These are phyloP conservation scores for Thalassarche chlororhynchos DNA, from an alignment of 2,113 vertebrate genomes.

Conservation along the genomic window DNA sequence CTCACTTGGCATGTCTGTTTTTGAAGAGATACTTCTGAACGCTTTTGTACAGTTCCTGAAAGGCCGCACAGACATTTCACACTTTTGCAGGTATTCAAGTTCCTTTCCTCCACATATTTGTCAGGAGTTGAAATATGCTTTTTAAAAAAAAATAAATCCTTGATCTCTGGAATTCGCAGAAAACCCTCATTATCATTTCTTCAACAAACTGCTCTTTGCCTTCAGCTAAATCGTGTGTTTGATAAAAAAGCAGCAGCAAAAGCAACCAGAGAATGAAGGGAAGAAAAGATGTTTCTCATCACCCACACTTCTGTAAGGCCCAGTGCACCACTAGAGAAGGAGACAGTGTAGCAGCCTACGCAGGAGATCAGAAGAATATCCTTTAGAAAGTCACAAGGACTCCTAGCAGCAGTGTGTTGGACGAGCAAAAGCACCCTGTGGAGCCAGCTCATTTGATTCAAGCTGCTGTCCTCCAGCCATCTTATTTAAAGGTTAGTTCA, in stretches of 20 bases:
- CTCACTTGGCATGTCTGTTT: background rate
- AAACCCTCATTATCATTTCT: background rate
- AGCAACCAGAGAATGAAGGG: background rate
- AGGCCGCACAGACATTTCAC: background rate
- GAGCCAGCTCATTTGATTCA: background rate
- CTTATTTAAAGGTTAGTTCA: background rate
- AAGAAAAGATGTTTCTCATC: background rate
- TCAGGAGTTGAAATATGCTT: background rate
- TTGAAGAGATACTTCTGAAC: background rate
- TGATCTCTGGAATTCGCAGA: background rate
- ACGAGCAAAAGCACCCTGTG: background rate
- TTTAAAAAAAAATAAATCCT: background rate
- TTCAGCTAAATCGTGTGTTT: background rate
- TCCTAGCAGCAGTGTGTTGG: background rate
- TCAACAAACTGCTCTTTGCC: background rate
- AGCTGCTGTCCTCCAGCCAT: background rate
- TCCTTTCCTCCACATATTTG: background rate
- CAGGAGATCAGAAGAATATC: background rate
- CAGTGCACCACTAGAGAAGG: background rate
- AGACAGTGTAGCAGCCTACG: background rate
- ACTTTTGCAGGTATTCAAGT: background rate
- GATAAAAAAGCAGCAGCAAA: background rate
- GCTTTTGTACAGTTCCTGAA: background rate
- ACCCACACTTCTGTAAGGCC: background rate
- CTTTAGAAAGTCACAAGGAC: background rate